Percentiles rank a stretch among this genome's conserved stretches.
phyloP scores from a whole-genome alignment of 1,140 invertebrate species.

The Goniozus legneri region DNA sequence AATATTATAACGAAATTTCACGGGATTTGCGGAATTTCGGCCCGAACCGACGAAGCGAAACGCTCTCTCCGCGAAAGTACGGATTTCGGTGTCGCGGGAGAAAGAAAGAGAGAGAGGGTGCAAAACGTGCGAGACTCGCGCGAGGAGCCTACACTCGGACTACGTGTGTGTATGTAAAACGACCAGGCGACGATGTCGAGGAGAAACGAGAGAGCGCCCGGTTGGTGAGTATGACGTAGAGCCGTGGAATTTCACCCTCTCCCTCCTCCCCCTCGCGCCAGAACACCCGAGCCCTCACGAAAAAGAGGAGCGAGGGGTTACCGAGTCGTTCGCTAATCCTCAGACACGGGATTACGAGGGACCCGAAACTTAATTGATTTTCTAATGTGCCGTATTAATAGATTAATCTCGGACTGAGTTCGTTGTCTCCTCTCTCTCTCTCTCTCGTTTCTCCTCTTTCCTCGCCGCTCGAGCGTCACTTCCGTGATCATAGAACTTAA shows the following conservation, averaged over 20 bases:
- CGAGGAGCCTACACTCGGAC: background rate
- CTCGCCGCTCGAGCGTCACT: too few species aligned
- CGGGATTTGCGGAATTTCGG: too few species aligned
- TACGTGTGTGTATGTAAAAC: background rate
- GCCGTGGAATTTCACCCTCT: background rate
- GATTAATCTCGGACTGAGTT: conserved; percentile 13
- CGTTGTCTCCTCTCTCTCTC: background rate
- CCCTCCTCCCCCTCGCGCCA: conserved; percentile 1
- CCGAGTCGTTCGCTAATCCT: conserved; percentile 13
- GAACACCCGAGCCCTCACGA: conserved; percentile 11
- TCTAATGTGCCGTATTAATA: conserved; percentile 20
- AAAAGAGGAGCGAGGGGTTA: background rate
- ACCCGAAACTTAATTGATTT: conserved; percentile 20
- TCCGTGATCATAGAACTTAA: too few species aligned
- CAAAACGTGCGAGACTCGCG: background rate
- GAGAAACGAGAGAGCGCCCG: background rate
- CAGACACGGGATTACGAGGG: conserved; percentile 15
- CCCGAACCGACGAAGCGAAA: too few species aligned
- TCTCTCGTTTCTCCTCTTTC: background rate
- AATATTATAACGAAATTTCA: too few species aligned
- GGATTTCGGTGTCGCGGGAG: too few species aligned
- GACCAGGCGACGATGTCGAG: background rate
- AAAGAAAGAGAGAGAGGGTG: background rate
- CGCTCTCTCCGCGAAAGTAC: too few species aligned
- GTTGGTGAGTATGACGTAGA: too few species aligned